Percentiles rank a stretch among this genome's conserved stretches.
These are phyloP conservation scores for Aphidius gifuensis DNA, from an alignment of 1,140 invertebrate species.

Conservation along the genomic window DNA sequence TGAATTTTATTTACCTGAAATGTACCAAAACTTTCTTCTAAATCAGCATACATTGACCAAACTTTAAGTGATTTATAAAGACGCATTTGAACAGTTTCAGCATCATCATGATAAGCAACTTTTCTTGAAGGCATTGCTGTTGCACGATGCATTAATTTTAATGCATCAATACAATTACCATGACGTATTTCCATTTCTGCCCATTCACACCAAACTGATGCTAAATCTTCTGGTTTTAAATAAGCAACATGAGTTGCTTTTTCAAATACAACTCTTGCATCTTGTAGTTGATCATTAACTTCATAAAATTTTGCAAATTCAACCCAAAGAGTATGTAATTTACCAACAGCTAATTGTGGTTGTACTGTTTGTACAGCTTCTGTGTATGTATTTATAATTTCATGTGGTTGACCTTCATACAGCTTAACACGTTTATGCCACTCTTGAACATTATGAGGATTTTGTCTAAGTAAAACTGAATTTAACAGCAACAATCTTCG, in stretches of 20 bases:
- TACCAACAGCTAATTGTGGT: conserved; percentile 93
- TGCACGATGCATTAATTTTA: conserved; percentile 92
- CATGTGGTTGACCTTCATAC: conserved; percentile 89
- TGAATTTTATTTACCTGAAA: conserved; percentile 53
- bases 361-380: conserved; percentile 98
- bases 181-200: conserved; percentile 97
- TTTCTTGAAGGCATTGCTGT: conserved; percentile 88
- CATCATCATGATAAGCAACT: conserved; percentile 94
- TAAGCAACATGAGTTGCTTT: conserved; percentile 90
- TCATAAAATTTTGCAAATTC: conserved; percentile 99
- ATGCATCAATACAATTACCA: conserved; percentile 83
- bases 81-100: conserved; percentile 93
- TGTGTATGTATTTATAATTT: conserved; percentile 96
- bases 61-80: conserved; percentile 96
- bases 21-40: conserved; percentile 98
- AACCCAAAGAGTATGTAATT: conserved; percentile 92
- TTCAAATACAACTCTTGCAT: conserved; percentile 94
- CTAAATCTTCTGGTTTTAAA: conserved; percentile 95
- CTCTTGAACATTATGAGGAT: conserved; percentile 98
- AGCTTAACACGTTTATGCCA: conserved; percentile 97
- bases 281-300: conserved; percentile 80
- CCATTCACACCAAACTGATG: conserved; percentile 98
- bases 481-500: conserved; percentile 89
- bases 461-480: conserved; percentile 94
- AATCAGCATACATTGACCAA: conserved; percentile 98